Conservation (phyloP, 2,888 invertebrate species). For the Synergus umbraculus region DNA sequence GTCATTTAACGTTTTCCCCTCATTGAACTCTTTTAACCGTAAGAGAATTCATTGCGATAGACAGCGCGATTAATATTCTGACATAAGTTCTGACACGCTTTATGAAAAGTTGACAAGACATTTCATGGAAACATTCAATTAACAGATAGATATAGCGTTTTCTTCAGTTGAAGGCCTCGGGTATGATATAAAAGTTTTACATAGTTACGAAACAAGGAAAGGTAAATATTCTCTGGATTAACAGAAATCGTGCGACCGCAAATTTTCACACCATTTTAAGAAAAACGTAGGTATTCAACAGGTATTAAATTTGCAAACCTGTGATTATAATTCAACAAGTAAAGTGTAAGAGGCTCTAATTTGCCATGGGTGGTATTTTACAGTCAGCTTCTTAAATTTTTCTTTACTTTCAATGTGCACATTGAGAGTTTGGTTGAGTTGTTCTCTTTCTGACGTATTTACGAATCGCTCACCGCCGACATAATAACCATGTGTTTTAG, state of each 20-base stretch:
- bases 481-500: slow-evolving; percentile 39
- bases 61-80: slow-evolving; percentile 56
- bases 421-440: neutral
- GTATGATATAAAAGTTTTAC: slow-evolving; percentile 2
- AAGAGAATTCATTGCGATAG: slow-evolving; percentile 55
- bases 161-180: slow-evolving; percentile 48
- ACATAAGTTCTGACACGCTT: slow-evolving; percentile 56
- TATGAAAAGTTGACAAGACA: slow-evolving; percentile 56
- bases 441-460: slow-evolving; percentile 24
- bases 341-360: neutral
- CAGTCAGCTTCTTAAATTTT: neutral
- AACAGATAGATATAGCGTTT: slow-evolving; percentile 54
- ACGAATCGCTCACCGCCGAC: slow-evolving; percentile 13
- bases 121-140: slow-evolving; percentile 58
- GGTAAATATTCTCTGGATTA: neutral
- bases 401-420: slow-evolving; percentile 10
- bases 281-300: neutral
- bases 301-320: neutral
- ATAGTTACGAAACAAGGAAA: slow-evolving; percentile 13
- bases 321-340: neutral
- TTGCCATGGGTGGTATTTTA: neutral
- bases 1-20: slow-evolving; percentile 7
- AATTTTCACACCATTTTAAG: neutral
- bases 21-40: slow-evolving; percentile 53
- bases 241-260: neutral